Base-by-base conservation (phyloP, 2,113 vertebrate genomes). In the Pelusios castaneus region DNA sequence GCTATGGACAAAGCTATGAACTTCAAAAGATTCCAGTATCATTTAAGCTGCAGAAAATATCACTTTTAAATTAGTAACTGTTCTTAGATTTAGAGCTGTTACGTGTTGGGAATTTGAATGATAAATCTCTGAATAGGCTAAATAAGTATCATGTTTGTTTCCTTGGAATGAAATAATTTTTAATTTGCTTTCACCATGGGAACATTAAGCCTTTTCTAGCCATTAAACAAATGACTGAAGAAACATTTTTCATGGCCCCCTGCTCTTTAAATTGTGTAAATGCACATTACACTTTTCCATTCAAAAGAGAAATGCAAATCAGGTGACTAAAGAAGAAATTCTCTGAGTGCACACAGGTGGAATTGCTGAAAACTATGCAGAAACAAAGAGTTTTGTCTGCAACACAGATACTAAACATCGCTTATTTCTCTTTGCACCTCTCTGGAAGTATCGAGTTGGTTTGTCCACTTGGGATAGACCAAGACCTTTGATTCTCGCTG, bases 41-140 rank as follows among this genome's bases (percentile, higher is more conserved):
- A 80, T 90, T 93, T 96, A 21, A 92, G 58, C 79, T 92, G 83
- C 87, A 95, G 82, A 96, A 90, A 84, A 73, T 77, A 75, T 78
- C 70, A 51, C 75, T 89, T 91, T 70, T 10, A 95, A 94, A 95
- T 95, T 92, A 94, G 85, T n/a, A 56, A 82, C 80, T 90, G 0
- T 92, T 70, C 31, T 92, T 60, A 34, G 80, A 95, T 91, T 89
- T 89, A 75, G 12, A 34, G 84, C 43, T 87, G 89, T 91, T 67
- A 21, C 82, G 10, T 34, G 70, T 82, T n/a, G 79, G 78, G 84
- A 77, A 58, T 89, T 24, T 67, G 58, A 60, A 3, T 60, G 41
- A 9, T 89, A 95, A 92, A 70, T 93, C 92, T 88, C 77, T 5
- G 3, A 12, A 17, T 19, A 56, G 22, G 29, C 75, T 70, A 27